Evolutionary conservation across 1,140 invertebrate species (phyloP).

Genomic region (Calosoma granatense): DNA sequence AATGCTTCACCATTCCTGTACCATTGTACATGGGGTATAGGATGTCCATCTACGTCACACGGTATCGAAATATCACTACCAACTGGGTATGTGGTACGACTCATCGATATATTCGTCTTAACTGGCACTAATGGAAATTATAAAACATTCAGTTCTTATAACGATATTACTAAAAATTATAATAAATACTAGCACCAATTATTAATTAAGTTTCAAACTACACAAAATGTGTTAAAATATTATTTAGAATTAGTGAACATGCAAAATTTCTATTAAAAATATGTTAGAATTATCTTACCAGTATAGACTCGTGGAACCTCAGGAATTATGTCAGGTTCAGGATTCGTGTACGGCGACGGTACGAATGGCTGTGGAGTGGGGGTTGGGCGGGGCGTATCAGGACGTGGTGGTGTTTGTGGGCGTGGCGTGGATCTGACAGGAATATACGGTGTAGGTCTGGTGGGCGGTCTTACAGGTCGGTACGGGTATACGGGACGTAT

Average conservation of each 20-base stretch:
- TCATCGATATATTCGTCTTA: slow-evolving; percentile 43
- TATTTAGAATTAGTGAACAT: too few species aligned
- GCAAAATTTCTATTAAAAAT: too few species aligned
- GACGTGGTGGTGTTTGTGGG: too few species aligned
- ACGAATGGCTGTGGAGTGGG: slow-evolving; percentile 5
- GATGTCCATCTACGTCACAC: slow-evolving; percentile 70
- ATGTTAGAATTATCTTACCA: too few species aligned
- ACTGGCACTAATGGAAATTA: slow-evolving; percentile 45
- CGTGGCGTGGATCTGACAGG: slow-evolving; percentile 15
- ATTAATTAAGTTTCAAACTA: too few species aligned
- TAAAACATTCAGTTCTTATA: slow-evolving; percentile 3
- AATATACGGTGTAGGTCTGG: slow-evolving; percentile 23
- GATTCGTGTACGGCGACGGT: slow-evolving; percentile 6
- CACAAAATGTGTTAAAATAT: too few species aligned
- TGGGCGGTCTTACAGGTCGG: slow-evolving; percentile 31
- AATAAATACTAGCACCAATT: too few species aligned
- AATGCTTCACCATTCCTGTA: slow-evolving; percentile 58
- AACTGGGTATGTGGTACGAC: slow-evolving; percentile 43
- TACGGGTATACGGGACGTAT: slow-evolving; percentile 35
- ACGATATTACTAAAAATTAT: too few species aligned
- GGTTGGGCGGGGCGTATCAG: slow-evolving; percentile 6
- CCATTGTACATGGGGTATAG: slow-evolving; percentile 63
- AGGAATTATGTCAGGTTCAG: not conserved
- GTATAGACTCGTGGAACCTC: slow-evolving; percentile 11
- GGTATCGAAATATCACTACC: slow-evolving; percentile 57